Percentiles rank a stretch among this genome's conserved stretches.
These are phyloP conservation scores for Theropithecus gelada DNA, from an alignment of 2,113 vertebrate species.

Conservation along the genomic window DNA sequence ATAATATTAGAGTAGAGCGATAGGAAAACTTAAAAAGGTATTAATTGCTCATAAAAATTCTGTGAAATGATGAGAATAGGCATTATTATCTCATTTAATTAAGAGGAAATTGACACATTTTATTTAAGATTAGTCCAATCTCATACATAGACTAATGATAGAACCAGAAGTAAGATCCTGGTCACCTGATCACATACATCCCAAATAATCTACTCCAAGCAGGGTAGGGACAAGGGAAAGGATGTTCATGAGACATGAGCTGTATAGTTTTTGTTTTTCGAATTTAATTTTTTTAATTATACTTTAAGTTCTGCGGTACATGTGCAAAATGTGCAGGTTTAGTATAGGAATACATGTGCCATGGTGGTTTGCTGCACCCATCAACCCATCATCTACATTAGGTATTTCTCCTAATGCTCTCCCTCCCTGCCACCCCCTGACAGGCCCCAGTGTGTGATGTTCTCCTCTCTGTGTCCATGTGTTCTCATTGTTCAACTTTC, in stretches of 20 bases:
- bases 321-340: no score
- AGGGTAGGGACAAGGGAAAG: background rate
- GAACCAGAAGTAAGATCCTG: background rate
- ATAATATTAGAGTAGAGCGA: background rate
- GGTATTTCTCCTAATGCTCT: no score
- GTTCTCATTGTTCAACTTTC: no score
- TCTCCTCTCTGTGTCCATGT: no score
- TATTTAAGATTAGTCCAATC: background rate
- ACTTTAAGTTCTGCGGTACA: no score
- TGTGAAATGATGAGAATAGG: background rate
- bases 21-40: background rate
- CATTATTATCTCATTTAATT: background rate
- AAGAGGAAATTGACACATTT: constrained; percentile 24
- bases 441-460: no score
- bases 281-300: no score
- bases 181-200: background rate
- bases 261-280: background rate
- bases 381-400: no score
- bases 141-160: background rate
- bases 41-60: background rate
- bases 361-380: no score
- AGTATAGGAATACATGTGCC: no score
- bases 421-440: no score
- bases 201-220: background rate
- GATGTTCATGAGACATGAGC: background rate